Base-by-base conservation (phyloP, 2,888 invertebrate genomes). In the Acholoe squamosa region DNA sequence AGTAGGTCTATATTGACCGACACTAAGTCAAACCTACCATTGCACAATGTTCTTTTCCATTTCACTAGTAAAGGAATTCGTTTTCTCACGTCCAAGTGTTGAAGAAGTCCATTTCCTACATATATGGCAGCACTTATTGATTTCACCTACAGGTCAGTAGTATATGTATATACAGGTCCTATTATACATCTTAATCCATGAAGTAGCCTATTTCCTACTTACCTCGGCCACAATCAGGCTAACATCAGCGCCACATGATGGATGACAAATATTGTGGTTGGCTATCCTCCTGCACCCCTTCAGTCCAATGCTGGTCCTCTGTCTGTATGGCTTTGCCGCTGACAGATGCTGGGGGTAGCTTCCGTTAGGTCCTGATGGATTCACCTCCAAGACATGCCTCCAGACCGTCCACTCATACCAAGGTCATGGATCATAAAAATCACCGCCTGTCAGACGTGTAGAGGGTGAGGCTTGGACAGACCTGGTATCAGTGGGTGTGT, bases 391-490 rank as follows among this genome's bases (percentile, higher is more conserved):
- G 61, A 61, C 61, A 61, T 61, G 19, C 61, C 61, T 3, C 7
- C 61, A 43, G 43, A 61, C 61, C 54, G 19, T 19, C n/a, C n/a
- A n/a, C n/a, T n/a, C 61, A 3, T 19, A 7, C 61, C 61, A 61
- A n/a, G 22, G 61, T 61, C 61, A 61, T 61, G 61, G 61, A 61
- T 61, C 61, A 61, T 61, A 61, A n/a, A 61, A n/a, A 61, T 43
- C 43, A 43, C 43, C 43, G 43, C 43, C 10, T 43, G 43, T 10
- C 43, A 43, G 43, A 43, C 43, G 43, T 43, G 43, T 10, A 43
- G 5, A 43, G 43, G 43, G 43, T 43, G 5, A 43, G 43, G 43
- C 43, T 10, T 43, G 43, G 43, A 10, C 43, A 7, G 3, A 43
- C n/a, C n/a, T n/a, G n/a, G n/a, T n/a, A n/a, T n/a, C 10, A 43